Evolutionary conservation across 2,113 vertebrate species (phyloP).

Genomic region (Galemys pyrenaicus): DNA sequence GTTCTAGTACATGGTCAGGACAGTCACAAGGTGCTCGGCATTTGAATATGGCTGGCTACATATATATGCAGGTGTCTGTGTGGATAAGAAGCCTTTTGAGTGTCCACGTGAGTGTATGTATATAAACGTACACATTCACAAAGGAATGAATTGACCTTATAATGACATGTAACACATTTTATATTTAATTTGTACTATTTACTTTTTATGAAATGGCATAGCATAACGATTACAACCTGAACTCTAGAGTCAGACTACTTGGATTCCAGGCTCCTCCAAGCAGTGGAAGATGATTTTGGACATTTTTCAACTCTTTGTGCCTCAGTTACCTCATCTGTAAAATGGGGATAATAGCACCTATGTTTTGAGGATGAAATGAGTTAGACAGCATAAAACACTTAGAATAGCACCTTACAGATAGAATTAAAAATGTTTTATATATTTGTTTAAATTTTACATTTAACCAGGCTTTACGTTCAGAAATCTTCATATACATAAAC

Average conservation of each 20-base stretch:
- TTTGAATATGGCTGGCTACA: not conserved
- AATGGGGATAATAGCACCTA: not conserved
- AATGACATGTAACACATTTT: not conserved
- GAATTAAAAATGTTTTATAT: too few relatives aligned
- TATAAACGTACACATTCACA: not conserved
- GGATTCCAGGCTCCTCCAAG: not conserved
- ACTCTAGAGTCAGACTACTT: not conserved
- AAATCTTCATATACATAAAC: conserved; percentile 10
- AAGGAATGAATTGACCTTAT: not conserved
- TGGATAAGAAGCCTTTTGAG: not conserved
- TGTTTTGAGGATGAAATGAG: not conserved
- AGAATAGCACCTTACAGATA: not conserved
- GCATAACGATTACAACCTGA: not conserved
- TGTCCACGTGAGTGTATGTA: not conserved
- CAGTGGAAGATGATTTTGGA: not conserved
- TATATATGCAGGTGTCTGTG: not conserved
- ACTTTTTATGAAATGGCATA: not conserved
- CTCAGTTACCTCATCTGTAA: not conserved
- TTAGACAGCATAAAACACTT: not conserved
- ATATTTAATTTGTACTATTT: not conserved
- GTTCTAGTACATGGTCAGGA: not conserved
- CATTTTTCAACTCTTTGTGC: not conserved
- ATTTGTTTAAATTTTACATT: not conserved
- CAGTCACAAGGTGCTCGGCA: not conserved
- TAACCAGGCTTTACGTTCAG: not conserved